Evolutionary conservation across 1,140 invertebrate genomes (phyloP), one percentile per base, ranked within the genome.

Genomic region (Bombus ignitus): DNA sequence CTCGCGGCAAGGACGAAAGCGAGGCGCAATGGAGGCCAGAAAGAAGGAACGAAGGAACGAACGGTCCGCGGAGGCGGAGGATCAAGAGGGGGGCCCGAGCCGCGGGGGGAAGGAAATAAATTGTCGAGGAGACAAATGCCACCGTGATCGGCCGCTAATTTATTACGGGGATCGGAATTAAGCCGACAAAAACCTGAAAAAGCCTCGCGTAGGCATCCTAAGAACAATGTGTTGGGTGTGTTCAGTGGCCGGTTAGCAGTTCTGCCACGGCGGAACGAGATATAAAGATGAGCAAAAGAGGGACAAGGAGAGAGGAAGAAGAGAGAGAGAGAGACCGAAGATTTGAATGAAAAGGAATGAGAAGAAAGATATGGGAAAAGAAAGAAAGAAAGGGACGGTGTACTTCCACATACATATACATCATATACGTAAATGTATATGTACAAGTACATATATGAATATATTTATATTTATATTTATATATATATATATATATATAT

Each of bases 51-150:
- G 62, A 44, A 10, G 35, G 59, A 15, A 12, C 9, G 10, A 72
- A 73, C 15, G 76, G n/a, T 35, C 22, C 32, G n/a, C 18, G 73
- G 59, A 85, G 35, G 35, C 9, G 68, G 77, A 72, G 75, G 47
- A 47, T 32, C 28, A 44, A 22, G 59, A 65, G n/a, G 37, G 22
- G 37, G 18, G 5, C 71, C 53, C 32, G 66, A 32, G 78, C 59
- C 32, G 35, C 35, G 42, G 28, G 28, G 32, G 39, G 81, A 76
- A 70, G 83, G 66, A 88, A 81, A 90, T 91, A 91, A 90, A 91
- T 91, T 74, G 90, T 90, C 87, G 81, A 84, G 88, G 92, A 92
- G 93, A 94, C 93, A 94, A 95, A 94, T 94, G 94, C 94, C 94
- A 95, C 94, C 94, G 91, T 91, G 89, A 91, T 91, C 89, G 90